Base-by-base conservation (phyloP, 2,797 vertebrate species). In the Sibirionetta formosa region DNA sequence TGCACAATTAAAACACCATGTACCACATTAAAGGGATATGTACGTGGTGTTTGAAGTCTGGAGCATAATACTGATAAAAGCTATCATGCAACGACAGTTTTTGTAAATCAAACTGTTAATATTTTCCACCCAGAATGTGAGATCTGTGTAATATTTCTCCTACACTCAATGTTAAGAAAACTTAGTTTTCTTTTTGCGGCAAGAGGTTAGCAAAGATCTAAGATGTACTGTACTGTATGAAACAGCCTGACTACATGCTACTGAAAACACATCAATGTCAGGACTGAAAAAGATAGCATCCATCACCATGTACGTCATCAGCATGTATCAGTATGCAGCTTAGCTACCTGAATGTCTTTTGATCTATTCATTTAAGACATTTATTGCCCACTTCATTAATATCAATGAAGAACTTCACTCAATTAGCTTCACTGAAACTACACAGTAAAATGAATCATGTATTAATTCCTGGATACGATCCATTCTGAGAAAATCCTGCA, bases 401-500 rank as follows among this genome's bases (percentile, higher is more conserved):
- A 77, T 29, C 40, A 64, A 1, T 20, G 7, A 88, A 72, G 35
- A 87, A 58, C 46, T 83, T 88, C 9, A 91, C 33, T 65, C 14
- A 33, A 58, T 60, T 17, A 76, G 38, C 19, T 68, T 33, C 7
- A 29, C 0, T 56, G 56, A 84, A 87, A 90, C 9, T 54, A 88
- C 9, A 54, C 2, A 84, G 71, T 18, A 51, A 90, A 81, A 16
- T 64, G 46, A 85, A 66, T 64, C 0, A n/a, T 3, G 9, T 18
- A 58, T 24, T 5, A 51, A 46, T 9, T 61, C n/a, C 50, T 76
- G n/a, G 16, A 53, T 20, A 42, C 9, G 7, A 57, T 19, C 73
- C 11, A 56, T 76, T 56, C 29, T 19, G 26, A 88, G 63, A 76
- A 90, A 91, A 86, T 33, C 24, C 40, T 84, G 14, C 22, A 87